These are phyloP conservation scores for Hydrolagus colliei DNA, from an alignment of 2,797 vertebrate genomes.

Conservation along the genomic window DNA sequence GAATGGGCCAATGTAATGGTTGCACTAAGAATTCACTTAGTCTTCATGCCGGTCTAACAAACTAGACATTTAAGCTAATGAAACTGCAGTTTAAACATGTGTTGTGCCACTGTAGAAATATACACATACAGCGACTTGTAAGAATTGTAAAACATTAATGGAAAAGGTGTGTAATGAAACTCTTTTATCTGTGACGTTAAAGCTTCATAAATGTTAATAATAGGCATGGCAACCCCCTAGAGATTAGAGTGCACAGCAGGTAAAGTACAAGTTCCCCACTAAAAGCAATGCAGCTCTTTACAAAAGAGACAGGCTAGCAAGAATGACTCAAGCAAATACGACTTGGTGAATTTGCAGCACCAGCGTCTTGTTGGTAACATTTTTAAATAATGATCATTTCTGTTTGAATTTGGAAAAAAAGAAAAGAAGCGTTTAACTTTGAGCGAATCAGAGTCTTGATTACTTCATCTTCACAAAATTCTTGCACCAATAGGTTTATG, in stretches of 20 bases:
- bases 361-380: background rate
- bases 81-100: background rate
- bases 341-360: background rate
- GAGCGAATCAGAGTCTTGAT: background rate
- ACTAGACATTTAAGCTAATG: background rate
- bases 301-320: background rate
- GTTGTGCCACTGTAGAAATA: background rate
- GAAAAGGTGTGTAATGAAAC: background rate
- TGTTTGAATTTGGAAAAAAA: background rate
- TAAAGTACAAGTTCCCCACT: background rate
- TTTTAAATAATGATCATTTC: background rate
- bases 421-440: background rate
- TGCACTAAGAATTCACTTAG: background rate
- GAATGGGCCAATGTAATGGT: background rate
- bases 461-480: too few relatives aligned
- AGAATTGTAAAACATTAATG: too few relatives aligned
- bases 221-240: conserved; percentile 70
- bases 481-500: background rate
- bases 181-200: background rate
- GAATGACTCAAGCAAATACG: background rate
- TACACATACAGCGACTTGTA: background rate
- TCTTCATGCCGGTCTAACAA: background rate
- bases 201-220: background rate
- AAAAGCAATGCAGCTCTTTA: background rate
- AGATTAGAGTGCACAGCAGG: conserved; percentile 45